A percentile compares a stretch with the other conserved stretches of the same genome.
phyloP scores from a whole-genome alignment of 1,140 invertebrate genomes.

The Lepidotrigona ventralis region DNA sequence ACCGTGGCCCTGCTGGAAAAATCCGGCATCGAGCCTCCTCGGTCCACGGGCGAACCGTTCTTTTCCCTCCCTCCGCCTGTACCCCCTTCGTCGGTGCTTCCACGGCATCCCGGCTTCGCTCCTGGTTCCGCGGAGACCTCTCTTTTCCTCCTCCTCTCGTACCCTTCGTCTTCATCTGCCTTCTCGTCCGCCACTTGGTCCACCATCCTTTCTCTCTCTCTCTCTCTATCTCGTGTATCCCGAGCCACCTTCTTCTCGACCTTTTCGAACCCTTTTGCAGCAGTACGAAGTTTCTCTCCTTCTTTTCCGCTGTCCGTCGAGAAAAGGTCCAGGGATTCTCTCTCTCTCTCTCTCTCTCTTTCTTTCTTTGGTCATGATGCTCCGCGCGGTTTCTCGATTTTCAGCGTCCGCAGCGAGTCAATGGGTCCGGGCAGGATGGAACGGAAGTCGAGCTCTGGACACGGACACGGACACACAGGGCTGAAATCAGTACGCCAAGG shows the following conservation, averaged over 20 bases:
- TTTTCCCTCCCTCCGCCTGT: constrained; percentile 38
- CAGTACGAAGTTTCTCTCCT: not conserved
- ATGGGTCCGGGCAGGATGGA: not conserved
- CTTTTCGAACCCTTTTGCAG: constrained; percentile 45
- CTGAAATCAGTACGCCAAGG: constrained; percentile 11
- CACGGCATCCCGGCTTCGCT: constrained; percentile 57
- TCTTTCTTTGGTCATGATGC: not conserved
- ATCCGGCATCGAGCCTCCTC: constrained; percentile 57
- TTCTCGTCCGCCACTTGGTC: not conserved
- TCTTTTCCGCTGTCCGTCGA: constrained; percentile 1
- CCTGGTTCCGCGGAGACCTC: constrained; percentile 68
- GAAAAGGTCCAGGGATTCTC: not conserved
- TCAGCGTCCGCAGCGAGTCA: not conserved
- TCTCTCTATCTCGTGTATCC: not conserved
- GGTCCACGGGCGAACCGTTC: constrained; percentile 27
- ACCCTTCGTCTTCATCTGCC: not conserved
- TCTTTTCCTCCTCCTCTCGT: constrained; percentile 55
- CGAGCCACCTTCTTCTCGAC: not conserved
- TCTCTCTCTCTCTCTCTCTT: too few relatives aligned
- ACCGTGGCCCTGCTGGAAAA: constrained; percentile 58
- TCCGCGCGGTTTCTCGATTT: constrained; percentile 26
- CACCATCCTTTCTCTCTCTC: not conserved
- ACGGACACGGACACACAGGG: not conserved
- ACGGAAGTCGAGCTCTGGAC: not conserved
- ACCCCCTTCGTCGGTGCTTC: constrained; percentile 40